phyloP scores from a whole-genome alignment of 2,113 vertebrate species.

The Penelope pileata region DNA sequence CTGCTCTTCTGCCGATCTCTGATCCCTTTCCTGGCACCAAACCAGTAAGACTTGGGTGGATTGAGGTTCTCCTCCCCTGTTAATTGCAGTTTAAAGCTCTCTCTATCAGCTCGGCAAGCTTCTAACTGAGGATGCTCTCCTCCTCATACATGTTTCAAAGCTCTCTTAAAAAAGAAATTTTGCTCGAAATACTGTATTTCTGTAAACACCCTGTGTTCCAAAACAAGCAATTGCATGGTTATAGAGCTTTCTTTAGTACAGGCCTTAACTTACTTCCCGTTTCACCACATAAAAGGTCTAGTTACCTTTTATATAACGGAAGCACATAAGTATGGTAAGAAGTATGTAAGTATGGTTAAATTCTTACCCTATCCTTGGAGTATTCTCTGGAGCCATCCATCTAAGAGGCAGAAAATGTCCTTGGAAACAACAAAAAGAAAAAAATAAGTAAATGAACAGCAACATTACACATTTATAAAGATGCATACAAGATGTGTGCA shows the following conservation, averaged over 20 bases:
- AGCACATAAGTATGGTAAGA: neutral
- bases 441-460: neutral
- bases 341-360: fast-evolving
- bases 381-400: neutral
- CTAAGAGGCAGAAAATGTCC: neutral
- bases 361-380: neutral
- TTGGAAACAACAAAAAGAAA: neutral
- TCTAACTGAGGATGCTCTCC: neutral
- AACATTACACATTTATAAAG: neutral
- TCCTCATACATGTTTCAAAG: neutral
- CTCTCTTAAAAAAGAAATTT: neutral
- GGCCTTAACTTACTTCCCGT: neutral
- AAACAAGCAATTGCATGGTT: neutral
- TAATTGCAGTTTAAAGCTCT: neutral
- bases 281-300: neutral
- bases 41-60: neutral
- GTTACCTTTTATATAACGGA: neutral
- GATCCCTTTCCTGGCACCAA: neutral
- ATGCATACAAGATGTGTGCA: fast-evolving
- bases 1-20: neutral
- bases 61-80: neutral
- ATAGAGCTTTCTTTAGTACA: neutral
- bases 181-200: neutral
- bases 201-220: neutral
- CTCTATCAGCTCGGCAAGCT: neutral